Percentiles rank a stretch among this genome's conserved stretches.
Conservation (phyloP, 2,888 invertebrate genomes). For the Pheosia tremula region DNA sequence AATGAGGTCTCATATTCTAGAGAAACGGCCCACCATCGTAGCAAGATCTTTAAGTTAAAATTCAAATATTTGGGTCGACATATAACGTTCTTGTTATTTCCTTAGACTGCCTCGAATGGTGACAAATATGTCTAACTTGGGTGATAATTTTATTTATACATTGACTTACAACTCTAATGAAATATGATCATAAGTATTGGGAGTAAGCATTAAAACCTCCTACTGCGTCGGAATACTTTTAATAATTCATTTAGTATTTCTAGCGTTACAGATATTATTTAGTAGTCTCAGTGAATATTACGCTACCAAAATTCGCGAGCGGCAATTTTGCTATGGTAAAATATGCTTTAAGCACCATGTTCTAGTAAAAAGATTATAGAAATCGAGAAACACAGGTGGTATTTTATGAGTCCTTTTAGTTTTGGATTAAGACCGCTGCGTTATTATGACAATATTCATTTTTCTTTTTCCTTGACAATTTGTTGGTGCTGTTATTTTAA, state of each 20-base stretch:
- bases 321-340: no score
- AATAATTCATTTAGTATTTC: no score
- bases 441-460: not conserved
- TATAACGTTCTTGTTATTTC: conserved; percentile 3
- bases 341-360: no score
- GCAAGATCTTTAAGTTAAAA: not conserved
- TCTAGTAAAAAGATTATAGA: no score
- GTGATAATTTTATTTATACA: conserved; percentile 5
- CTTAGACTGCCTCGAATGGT: conserved; percentile 1
- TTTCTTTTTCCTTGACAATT: not conserved
- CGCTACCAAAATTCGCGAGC: no score
- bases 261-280: no score
- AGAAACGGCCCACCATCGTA: not conserved
- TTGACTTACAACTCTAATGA: not conserved
- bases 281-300: no score
- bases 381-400: no score
- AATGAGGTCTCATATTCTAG: not conserved
- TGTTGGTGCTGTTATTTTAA: not conserved
- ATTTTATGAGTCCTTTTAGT: no score
- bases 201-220: not conserved
- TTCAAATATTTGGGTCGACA: conserved; percentile 2
- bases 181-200: not conserved
- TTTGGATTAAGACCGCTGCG: not conserved
- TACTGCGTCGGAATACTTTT: not conserved
- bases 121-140: conserved; percentile 4